These are phyloP conservation scores for Drosophila hydei DNA, from an alignment of 1,140 invertebrate species.

Conservation along the genomic window DNA sequence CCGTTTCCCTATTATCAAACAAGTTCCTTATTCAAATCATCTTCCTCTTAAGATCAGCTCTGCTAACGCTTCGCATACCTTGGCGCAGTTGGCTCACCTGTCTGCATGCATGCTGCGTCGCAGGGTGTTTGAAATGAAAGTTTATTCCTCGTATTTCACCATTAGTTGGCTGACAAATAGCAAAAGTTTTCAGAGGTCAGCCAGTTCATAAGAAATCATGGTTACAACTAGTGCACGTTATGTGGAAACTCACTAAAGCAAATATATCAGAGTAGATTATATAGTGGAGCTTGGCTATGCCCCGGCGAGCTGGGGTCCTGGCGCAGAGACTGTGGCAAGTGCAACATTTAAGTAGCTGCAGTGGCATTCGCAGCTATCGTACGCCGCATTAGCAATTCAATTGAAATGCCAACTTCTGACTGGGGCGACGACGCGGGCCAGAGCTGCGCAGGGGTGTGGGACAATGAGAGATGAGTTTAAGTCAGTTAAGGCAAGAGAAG, in stretches of 20 bases:
- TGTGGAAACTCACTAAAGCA: not conserved
- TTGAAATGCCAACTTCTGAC: constrained; percentile 39
- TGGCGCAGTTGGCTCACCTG: not conserved
- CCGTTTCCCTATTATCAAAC: no score
- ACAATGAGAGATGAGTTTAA: not conserved
- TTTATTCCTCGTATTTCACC: not conserved
- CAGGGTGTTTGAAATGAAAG: not conserved
- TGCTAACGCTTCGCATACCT: no score
- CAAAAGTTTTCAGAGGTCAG: not conserved
- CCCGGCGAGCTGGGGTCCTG: not conserved
- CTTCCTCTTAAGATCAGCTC: no score
- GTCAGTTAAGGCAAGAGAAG: constrained; percentile 1
- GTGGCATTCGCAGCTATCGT: not conserved
- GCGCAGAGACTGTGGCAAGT: constrained; percentile 17
- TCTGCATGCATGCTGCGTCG: not conserved
- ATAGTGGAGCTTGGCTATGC: not conserved
- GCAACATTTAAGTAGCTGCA: constrained; percentile 52
- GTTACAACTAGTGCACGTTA: not conserved
- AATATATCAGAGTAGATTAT: constrained; percentile 2
- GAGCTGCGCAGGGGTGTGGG: not conserved
- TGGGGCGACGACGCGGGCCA: constrained; percentile 1
- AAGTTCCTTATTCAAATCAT: no score
- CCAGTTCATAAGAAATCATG: constrained; percentile 8
- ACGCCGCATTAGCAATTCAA: constrained; percentile 56
- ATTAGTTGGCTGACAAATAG: constrained; percentile 12